phyloP scores from a whole-genome alignment of 2,113 vertebrate genomes.

The Mustelus asterias region DNA sequence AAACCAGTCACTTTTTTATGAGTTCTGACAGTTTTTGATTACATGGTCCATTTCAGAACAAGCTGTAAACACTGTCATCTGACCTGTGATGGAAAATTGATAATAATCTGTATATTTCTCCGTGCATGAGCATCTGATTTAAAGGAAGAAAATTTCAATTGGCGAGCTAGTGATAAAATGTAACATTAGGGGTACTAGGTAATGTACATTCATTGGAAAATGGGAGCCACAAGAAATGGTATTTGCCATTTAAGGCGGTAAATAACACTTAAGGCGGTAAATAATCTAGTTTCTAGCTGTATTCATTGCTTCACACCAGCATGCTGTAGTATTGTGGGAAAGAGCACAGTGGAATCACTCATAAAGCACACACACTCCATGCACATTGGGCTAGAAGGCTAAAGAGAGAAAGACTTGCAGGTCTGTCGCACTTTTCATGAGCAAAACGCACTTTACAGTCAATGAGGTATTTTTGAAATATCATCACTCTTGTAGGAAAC shows the following conservation, averaged over 20 bases:
- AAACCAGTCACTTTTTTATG: background rate
- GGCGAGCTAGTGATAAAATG: background rate
- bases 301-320: background rate
- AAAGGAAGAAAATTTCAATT: background rate
- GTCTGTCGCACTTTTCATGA: background rate
- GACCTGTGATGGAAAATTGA: background rate
- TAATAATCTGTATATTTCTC: background rate
- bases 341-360: background rate
- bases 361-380: background rate
- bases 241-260: background rate
- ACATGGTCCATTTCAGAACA: slow-evolving; percentile 19
- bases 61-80: slow-evolving; percentile 15
- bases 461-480: background rate
- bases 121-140: background rate
- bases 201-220: background rate
- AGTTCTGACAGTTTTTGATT: background rate
- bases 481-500: too few species aligned
- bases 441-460: background rate
- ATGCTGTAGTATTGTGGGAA: background rate
- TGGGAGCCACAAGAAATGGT: background rate
- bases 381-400: background rate
- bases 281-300: background rate
- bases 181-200: background rate
- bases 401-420: background rate
- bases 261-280: background rate